phyloP scores from a whole-genome alignment of 2,113 vertebrate species.

The Laterallus jamaicensis region DNA sequence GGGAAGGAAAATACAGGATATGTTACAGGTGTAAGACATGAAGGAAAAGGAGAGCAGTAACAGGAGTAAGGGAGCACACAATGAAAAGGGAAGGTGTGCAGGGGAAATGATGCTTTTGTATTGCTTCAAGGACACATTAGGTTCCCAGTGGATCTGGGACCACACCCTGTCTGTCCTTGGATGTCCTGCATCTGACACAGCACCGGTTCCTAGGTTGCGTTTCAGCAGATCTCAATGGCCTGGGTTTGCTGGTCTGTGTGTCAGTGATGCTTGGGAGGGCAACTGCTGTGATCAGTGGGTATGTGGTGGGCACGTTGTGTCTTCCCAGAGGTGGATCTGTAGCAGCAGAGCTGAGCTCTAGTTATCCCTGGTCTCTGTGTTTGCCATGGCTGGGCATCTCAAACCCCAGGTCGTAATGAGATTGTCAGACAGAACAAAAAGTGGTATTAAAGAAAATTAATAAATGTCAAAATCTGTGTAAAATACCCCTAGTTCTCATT shows the following conservation, averaged over 20 bases:
- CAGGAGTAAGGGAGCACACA: background rate
- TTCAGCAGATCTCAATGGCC: background rate
- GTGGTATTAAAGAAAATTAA: background rate
- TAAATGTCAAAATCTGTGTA: background rate
- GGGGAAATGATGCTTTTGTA: background rate
- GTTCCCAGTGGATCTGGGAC: background rate
- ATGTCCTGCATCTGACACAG: rapidly evolving
- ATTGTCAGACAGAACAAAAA: background rate
- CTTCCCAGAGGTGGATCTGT: background rate
- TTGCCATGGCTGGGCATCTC: background rate
- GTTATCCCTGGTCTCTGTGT: background rate
- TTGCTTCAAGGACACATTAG: background rate
- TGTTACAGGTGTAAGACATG: background rate
- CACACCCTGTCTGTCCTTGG: rapidly evolving
- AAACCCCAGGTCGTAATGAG: background rate
- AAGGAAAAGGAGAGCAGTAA: background rate
- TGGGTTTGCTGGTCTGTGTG: background rate
- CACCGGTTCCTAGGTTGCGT: background rate
- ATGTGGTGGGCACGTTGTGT: rapidly evolving
- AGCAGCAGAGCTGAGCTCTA: background rate
- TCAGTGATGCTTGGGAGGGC: rapidly evolving
- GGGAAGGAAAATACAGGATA: background rate
- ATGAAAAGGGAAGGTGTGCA: background rate
- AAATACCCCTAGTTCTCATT: background rate
- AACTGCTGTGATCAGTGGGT: too few species aligned